These are phyloP conservation scores for Trididemnum miniatum DNA, from an alignment of 23 tunicate genomes.

Conservation along the genomic window DNA sequence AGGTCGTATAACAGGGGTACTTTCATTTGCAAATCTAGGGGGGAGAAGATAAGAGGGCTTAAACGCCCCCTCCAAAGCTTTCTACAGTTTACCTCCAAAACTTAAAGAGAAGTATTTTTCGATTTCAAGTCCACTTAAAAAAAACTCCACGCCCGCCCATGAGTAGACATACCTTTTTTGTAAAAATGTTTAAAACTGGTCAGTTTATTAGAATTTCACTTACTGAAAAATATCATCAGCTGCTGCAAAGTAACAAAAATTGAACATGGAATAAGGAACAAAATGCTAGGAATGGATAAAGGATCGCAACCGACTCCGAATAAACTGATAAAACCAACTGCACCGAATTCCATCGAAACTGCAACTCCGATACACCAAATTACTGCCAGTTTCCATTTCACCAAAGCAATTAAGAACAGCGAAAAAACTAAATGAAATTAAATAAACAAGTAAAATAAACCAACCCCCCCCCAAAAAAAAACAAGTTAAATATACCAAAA, in stretches of 20 bases:
- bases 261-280: neutral
- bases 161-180: neutral
- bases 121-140: too few relatives aligned
- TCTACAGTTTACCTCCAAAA: too few relatives aligned
- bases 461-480: too few relatives aligned
- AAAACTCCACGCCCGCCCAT: too few relatives aligned
- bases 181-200: neutral
- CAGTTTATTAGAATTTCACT: neutral
- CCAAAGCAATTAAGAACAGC: neutral
- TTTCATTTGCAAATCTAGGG: too few relatives aligned
- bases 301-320: slow-evolving; percentile 7
- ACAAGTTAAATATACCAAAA: too few relatives aligned
- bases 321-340: neutral
- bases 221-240: neutral
- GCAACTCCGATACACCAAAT: neutral
- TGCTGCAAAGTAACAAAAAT: neutral
- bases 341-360: neutral
- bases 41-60: too few relatives aligned
- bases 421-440: too few relatives aligned
- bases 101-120: too few relatives aligned
- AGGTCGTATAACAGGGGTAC: too few relatives aligned
- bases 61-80: too few relatives aligned
- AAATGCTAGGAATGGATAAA: slow-evolving; percentile 4
- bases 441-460: too few relatives aligned
- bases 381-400: neutral